These are phyloP conservation scores for Eulithis testata DNA, from an alignment of 2,888 invertebrate species.

Conservation along the genomic window DNA sequence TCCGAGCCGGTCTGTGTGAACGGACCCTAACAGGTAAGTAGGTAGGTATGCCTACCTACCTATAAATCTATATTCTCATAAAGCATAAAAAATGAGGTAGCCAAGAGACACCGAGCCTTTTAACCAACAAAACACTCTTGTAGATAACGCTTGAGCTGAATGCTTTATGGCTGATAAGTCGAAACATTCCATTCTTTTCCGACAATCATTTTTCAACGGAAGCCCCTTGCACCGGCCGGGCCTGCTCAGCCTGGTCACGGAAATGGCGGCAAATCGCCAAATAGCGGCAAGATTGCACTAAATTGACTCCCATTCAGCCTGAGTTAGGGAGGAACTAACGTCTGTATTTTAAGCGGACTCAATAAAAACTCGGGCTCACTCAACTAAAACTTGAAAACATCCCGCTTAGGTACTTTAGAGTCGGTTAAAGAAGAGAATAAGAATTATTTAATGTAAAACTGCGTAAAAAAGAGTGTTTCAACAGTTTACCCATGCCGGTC, in stretches of 20 bases:
- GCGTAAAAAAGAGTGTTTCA: too few relatives aligned
- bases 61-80: not conserved
- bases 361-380: too few relatives aligned
- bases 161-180: not conserved
- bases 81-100: not conserved
- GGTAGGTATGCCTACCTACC: too few relatives aligned
- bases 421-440: too few relatives aligned
- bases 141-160: not conserved
- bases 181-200: not conserved
- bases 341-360: not conserved
- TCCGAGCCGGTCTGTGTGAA: too few relatives aligned
- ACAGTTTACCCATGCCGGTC: too few relatives aligned
- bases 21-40: too few relatives aligned
- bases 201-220: not conserved
- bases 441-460: too few relatives aligned
- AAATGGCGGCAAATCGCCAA: conserved; percentile 46
- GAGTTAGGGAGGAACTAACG: conserved; percentile 42
- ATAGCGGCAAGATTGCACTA: conserved; percentile 46
- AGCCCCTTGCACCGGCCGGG: conserved; percentile 24
- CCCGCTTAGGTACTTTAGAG: too few relatives aligned
- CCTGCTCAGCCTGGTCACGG: conserved; percentile 27
- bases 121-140: not conserved
- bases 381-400: too few relatives aligned
- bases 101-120: not conserved
- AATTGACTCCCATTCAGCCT: conserved; percentile 44